Evolutionary conservation across 1,140 invertebrate genomes (phyloP).

Genomic region (Drosophila tristis): DNA sequence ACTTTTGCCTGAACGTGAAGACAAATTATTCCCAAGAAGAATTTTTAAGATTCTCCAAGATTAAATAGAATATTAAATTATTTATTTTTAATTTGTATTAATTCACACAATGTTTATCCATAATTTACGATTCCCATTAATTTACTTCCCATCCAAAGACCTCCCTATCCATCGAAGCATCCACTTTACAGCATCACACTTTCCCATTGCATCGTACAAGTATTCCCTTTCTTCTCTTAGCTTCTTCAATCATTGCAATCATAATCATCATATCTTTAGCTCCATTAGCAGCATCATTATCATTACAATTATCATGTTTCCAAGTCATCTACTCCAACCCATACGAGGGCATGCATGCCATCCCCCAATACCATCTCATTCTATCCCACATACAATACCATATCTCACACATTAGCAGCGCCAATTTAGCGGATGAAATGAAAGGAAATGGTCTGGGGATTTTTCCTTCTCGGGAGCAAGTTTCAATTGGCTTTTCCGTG

Average conservation of each 20-base stretch:
- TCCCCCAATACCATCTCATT: too few species aligned
- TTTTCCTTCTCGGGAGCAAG: slow-evolving; percentile 49
- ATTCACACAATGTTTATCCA: too few species aligned
- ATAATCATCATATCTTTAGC: slow-evolving; percentile 14
- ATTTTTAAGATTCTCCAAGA: too few species aligned
- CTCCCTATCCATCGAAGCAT: neutral
- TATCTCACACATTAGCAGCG: slow-evolving; percentile 50
- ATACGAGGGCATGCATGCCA: too few species aligned
- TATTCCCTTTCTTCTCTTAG: slow-evolving; percentile 9
- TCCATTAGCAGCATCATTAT: slow-evolving; percentile 36
- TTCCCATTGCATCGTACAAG: slow-evolving; percentile 14
- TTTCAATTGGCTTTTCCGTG: slow-evolving; percentile 61
- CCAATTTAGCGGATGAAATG: slow-evolving; percentile 45
- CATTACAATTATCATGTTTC: slow-evolving; percentile 17
- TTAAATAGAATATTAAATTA: too few species aligned
- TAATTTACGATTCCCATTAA: too few species aligned
- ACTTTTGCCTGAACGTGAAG: too few species aligned
- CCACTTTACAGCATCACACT: slow-evolving; percentile 7
- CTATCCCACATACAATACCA: slow-evolving; percentile 15
- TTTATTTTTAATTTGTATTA: too few species aligned
- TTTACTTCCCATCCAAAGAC: neutral
- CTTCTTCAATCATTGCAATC: slow-evolving; percentile 29
- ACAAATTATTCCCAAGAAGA: too few species aligned
- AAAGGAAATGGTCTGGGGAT: slow-evolving; percentile 7
- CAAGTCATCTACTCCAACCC: too few species aligned